Base-by-base conservation (phyloP, 2,113 vertebrate genomes). In the Varanus komodoensis region DNA sequence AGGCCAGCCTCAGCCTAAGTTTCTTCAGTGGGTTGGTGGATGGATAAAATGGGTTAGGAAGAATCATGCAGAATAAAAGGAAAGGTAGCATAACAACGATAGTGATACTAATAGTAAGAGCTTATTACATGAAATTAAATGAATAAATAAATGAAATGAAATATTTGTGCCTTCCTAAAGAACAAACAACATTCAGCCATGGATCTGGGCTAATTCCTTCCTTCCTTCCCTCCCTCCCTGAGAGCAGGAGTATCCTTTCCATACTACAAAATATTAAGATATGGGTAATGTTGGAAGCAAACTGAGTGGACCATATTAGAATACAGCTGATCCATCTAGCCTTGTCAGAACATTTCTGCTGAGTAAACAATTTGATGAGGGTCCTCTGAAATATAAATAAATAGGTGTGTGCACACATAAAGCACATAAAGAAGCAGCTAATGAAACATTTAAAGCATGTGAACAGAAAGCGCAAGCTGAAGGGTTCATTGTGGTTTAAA, bases 401-500 rank as follows among this genome's bases (percentile, higher is more conserved):
- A 0, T 50, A 64, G 52, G 87, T 9, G 0, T 7, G 0, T 3
- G 25, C 38, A 0, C 75, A n/a, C 9, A 9, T 54, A 8, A 44
- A 44, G 38, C 38, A 44, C 38, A 44, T 44, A 44, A 57, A 86
- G 78, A 86, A 94, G 93, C 94, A 95, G 92, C 73, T 93, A 93
- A 89, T 90, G 87, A 95, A 95, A 89, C 91, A 87, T 90, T 91
- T 94, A 25, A 69, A 77, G 32, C 93, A 54, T 95, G 93, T 95
- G 93, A 84, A 93, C 86, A 92, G 84, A 89, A 79, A 0, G 0
- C 57, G 86, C 79, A 90, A 91, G 93, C 92, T 93, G 90, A 96
- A 91, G 91, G 94, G 92, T 93, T 93, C 50, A 15, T 92, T 86
- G 93, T 94, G 91, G 95, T 95, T 96, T 93, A 94, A 82, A 84